Conservation (phyloP, 2,888 invertebrate species). For the Thereva unica region DNA sequence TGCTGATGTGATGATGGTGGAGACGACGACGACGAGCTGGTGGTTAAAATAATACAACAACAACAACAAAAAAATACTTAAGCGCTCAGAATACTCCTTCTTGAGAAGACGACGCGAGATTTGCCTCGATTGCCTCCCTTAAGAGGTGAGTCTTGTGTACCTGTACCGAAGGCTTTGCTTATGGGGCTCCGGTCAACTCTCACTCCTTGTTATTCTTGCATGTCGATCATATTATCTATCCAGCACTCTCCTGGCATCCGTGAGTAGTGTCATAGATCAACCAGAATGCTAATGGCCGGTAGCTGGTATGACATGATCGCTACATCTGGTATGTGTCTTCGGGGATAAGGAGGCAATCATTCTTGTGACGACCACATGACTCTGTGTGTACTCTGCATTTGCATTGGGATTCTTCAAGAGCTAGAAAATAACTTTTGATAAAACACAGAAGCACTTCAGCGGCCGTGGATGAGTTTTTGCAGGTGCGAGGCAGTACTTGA, state of each 20-base stretch:
- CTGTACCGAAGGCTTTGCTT: too few relatives aligned
- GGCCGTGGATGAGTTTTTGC: too few relatives aligned
- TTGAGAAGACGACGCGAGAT: too few relatives aligned
- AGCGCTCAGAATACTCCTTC: too few relatives aligned
- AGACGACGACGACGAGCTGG: not conserved
- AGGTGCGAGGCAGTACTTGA: too few relatives aligned
- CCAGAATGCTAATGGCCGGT: conserved; percentile 28
- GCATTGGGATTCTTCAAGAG: too few relatives aligned
- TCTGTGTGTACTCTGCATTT: too few relatives aligned
- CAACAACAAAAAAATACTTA: not conserved
- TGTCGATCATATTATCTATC: conserved; percentile 14
- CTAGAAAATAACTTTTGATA: too few relatives aligned
- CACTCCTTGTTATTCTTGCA: conserved; percentile 1
- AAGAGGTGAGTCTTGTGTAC: conserved; percentile 1
- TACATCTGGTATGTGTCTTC: conserved; percentile 1
- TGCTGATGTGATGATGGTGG: conserved; percentile 26
- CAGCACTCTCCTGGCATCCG: not conserved
- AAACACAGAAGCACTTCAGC: too few relatives aligned
- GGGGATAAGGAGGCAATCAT: too few relatives aligned
- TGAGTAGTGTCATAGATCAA: conserved; percentile 30
- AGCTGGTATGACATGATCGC: conserved; percentile 25
- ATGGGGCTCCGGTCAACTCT: too few relatives aligned
- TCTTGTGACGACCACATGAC: too few relatives aligned
- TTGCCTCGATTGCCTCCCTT: not conserved
- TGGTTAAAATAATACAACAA: not conserved